phyloP scores from a whole-genome alignment of 2,888 invertebrate genomes.

The Trimorus sp. region DNA sequence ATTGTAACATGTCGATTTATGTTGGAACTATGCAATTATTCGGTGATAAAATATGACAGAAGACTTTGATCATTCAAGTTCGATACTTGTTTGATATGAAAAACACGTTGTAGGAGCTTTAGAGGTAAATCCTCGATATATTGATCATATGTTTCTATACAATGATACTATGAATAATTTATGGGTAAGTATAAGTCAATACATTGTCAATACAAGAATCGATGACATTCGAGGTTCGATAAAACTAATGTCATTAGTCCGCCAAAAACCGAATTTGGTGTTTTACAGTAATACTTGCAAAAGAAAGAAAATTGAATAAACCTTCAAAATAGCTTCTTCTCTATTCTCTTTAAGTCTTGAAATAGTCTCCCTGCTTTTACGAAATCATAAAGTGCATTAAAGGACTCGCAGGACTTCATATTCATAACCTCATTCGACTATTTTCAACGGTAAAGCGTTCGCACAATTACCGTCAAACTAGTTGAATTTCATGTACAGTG shows the following conservation, averaged over 20 bases:
- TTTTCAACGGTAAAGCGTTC: not conserved
- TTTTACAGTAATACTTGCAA: not conserved
- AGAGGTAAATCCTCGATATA: not conserved
- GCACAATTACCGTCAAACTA: too few relatives aligned
- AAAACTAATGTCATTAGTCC: not conserved
- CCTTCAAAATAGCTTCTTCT: not conserved
- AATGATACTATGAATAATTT: conserved; percentile 2
- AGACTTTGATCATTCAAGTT: too few relatives aligned
- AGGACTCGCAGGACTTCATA: not conserved
- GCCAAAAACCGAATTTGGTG: not conserved
- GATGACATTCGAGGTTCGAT: not conserved
- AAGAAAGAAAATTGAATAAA: conserved; percentile 10
- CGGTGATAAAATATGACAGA: too few relatives aligned
- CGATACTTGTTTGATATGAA: too few relatives aligned
- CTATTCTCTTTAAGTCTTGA: conserved; percentile 6
- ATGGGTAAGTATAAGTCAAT: conserved; percentile 1
- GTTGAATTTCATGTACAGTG: too few relatives aligned
- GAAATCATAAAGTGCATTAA: conserved; percentile 6
- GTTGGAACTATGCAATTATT: too few relatives aligned
- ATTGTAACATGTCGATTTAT: too few relatives aligned
- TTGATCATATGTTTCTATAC: conserved; percentile 5
- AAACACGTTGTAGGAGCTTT: too few relatives aligned
- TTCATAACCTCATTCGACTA: not conserved
- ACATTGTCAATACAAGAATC: not conserved
- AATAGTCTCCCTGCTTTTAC: not conserved